phyloP scores from a whole-genome alignment of 2,113 vertebrate genomes.

The Erythrolamprus reginae region DNA sequence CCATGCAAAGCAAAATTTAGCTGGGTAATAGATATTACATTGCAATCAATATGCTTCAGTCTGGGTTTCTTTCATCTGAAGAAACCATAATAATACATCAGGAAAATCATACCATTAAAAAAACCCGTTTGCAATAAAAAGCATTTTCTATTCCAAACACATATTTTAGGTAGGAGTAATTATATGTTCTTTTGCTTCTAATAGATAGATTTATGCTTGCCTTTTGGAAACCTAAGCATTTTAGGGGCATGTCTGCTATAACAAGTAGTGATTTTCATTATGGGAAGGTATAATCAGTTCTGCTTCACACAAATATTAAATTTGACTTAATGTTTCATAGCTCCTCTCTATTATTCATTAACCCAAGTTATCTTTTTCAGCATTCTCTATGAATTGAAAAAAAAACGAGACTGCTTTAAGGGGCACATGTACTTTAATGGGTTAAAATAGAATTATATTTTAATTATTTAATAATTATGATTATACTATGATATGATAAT shows the following conservation, averaged over 20 bases:
- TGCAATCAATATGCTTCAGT: conserved; percentile 64
- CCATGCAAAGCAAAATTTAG: conserved; percentile 45
- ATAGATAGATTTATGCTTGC: background rate
- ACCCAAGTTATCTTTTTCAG: background rate
- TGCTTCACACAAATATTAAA: background rate
- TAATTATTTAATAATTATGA: background rate
- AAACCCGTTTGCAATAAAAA: conserved; percentile 49
- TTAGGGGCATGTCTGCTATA: conserved; percentile 18
- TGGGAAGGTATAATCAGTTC: background rate
- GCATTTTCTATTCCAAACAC: conserved; percentile 35
- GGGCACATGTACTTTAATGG: background rate
- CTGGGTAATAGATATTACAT: conserved; percentile 60
- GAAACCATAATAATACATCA: conserved; percentile 54
- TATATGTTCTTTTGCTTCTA: conserved; percentile 20
- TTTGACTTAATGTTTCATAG: background rate
- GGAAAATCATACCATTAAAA: conserved; percentile 43
- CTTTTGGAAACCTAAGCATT: conserved; percentile 9
- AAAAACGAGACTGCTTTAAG: background rate
- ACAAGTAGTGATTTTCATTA: conserved; percentile 9
- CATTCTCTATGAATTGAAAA: background rate
- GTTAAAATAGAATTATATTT: background rate
- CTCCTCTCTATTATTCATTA: background rate
- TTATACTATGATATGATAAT: background rate
- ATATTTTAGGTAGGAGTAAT: conserved; percentile 28
- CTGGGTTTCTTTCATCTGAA: conserved; percentile 56